These are phyloP conservation scores for Dasypus novemcinctus DNA, from an alignment of 2,113 vertebrate species.

Conservation along the genomic window DNA sequence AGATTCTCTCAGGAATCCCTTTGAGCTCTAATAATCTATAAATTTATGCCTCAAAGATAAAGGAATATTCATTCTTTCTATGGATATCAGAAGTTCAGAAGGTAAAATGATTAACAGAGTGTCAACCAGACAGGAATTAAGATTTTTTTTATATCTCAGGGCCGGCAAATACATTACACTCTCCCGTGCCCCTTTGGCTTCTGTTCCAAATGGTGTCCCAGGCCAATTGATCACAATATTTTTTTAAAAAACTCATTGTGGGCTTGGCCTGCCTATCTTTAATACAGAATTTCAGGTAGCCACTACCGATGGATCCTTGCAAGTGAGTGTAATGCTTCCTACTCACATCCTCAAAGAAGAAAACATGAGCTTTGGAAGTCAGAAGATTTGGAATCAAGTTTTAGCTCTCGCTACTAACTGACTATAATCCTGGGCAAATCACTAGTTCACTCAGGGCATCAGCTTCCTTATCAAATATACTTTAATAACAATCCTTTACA, in stretches of 20 bases:
- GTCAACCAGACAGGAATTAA: not conserved
- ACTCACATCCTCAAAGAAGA: not conserved
- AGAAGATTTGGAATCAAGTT: not conserved
- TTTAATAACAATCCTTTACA: not conserved
- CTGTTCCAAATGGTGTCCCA: not conserved
- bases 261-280: not conserved
- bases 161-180: not conserved
- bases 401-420: not conserved
- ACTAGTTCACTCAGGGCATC: not conserved
- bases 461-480: not conserved
- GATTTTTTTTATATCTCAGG: not conserved
- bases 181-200: not conserved
- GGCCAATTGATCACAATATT: not conserved
- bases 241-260: not conserved
- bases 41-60: not conserved
- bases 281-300: not conserved
- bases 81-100: not conserved
- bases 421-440: not conserved
- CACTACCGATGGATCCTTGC: not conserved
- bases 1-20: not conserved
- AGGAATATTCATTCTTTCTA: not conserved
- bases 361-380: not conserved
- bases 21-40: not conserved
- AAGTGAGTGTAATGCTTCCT: not conserved
- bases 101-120: not conserved